Base-by-base conservation (phyloP, 2,888 invertebrate species). In the Ormyrus rosae region DNA sequence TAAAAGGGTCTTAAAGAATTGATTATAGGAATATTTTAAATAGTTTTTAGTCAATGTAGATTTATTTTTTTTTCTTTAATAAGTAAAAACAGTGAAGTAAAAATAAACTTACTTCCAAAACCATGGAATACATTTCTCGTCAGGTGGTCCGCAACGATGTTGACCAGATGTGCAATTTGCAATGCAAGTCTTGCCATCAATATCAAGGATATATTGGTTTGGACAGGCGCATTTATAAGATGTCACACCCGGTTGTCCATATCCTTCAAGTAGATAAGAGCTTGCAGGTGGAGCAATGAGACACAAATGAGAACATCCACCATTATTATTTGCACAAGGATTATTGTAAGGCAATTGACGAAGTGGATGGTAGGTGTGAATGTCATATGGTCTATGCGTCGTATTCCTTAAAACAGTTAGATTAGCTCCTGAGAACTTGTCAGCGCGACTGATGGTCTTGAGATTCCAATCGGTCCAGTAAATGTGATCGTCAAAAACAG, bases 381-480 rank as follows among this genome's bases (percentile, higher is more conserved):
- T 94, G 87, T 98, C 98, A 90, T 98, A 98, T 0, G 99, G 98
- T 72, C 98, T 93, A 89, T 99, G 99, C 0, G 98, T 98, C 0
- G 97, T 97, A 86, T 98, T 98, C 72, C 97, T 91, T 1, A 99
- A 91, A 1, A 96, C 91, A 70, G 93, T 93, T 74, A 96, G 91
- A 85, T 96, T 94, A 83, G 93, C 93, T 48, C 96, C 96, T 0
- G 96, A 96, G 90, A 97, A 98, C 90, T 99, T 99, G 87, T 98
- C 95, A 0, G 98, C 98, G 85, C 95, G 94, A 84, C 96, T 94
- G 74, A 99, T 96, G 0, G 96, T 96, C 90, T 98, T 98, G 70
- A 97, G 91, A 90, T 99, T 99, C 99, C 99, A 99, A 90, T 99
- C 99, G 0, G 98, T 97, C 98, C 99, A 99, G 91, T 96, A 99